phyloP scores from a whole-genome alignment of 2,797 vertebrate species.

The Hafferia zeledoni region DNA sequence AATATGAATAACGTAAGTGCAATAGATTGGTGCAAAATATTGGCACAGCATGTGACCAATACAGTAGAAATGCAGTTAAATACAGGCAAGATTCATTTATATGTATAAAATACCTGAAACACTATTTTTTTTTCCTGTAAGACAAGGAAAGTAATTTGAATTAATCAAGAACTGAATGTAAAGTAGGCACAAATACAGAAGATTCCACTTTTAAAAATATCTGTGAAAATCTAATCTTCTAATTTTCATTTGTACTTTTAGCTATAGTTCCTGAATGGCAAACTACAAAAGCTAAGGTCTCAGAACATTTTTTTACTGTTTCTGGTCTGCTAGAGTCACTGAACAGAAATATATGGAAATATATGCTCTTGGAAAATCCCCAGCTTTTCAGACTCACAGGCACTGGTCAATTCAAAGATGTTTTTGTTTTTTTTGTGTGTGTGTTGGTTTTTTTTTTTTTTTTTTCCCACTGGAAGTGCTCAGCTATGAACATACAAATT shows the following conservation, averaged over 20 bases:
- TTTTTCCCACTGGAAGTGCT: neutral
- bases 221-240: neutral
- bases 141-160: neutral
- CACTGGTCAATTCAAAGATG: neutral
- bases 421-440: neutral
- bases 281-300: neutral
- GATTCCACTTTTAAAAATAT: neutral
- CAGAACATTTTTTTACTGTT: neutral
- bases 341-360: neutral
- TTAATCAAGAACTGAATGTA: neutral
- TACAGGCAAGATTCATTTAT: neutral
- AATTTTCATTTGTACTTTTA: neutral
- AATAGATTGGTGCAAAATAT: neutral
- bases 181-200: neutral
- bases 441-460: too few species aligned
- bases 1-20: neutral
- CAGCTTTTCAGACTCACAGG: neutral
- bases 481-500: fast-evolving
- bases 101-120: fast-evolving
- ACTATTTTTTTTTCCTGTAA: neutral
- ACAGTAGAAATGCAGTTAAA: neutral
- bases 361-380: neutral
- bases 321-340: neutral
- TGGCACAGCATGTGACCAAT: neutral
- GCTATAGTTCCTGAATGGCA: neutral